These are phyloP conservation scores for Gandaritis pyraliata DNA, from an alignment of 2,888 invertebrate genomes.

Conservation along the genomic window DNA sequence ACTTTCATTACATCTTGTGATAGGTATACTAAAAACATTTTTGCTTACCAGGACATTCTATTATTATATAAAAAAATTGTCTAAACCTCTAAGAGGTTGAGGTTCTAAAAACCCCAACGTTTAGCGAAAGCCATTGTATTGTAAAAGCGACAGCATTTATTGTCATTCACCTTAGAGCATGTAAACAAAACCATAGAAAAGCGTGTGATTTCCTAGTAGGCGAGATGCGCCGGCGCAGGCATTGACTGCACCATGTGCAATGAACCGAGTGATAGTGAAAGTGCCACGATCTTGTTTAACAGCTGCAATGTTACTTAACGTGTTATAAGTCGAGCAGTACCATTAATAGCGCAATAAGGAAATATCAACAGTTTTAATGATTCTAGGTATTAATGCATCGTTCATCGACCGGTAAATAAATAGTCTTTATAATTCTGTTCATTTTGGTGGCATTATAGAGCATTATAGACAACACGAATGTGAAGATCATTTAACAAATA, in stretches of 20 bases:
- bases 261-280: constrained; percentile 45
- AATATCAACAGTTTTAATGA: constrained; percentile 14
- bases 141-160: background rate
- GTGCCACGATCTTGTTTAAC: constrained; percentile 33
- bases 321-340: constrained; percentile 23
- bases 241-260: constrained; percentile 41
- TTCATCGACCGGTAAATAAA: too few species aligned
- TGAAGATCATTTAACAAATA: too few species aligned
- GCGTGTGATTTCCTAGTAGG: constrained; percentile 38
- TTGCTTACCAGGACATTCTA: too few species aligned
- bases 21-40: too few species aligned
- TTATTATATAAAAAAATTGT: too few species aligned
- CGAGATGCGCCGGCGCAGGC: constrained; percentile 32
- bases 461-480: too few species aligned
- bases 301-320: constrained; percentile 29
- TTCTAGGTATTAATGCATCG: background rate
- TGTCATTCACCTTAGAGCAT: constrained; percentile 17
- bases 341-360: constrained; percentile 24
- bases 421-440: too few species aligned
- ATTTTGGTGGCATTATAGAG: too few species aligned
- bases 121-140: background rate
- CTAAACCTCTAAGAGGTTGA: too few species aligned
- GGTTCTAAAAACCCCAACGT: too few species aligned
- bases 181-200: constrained; percentile 30
- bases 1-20: too few species aligned